These are phyloP conservation scores for Agelaius tricolor DNA, from an alignment of 2,113 vertebrate genomes.

Conservation along the genomic window DNA sequence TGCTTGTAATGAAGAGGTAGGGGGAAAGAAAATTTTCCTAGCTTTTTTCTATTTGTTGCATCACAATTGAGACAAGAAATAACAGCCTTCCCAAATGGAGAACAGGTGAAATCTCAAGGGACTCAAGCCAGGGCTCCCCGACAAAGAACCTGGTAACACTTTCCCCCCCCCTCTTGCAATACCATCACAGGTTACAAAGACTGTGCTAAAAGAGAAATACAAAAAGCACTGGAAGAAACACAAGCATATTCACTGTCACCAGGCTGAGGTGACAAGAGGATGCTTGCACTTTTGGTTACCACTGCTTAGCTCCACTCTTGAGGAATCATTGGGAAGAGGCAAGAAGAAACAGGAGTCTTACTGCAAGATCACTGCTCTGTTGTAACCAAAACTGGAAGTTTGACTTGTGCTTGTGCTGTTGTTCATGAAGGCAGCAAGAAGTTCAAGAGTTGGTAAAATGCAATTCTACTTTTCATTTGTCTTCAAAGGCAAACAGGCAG, in stretches of 20 bases:
- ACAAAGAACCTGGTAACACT: background rate
- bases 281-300: background rate
- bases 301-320: background rate
- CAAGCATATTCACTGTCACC: background rate
- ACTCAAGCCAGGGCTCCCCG: background rate
- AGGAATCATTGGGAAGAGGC: background rate
- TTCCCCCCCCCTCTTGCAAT: background rate
- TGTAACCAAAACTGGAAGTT: background rate
- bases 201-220: background rate
- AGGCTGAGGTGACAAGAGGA: background rate
- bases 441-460: background rate
- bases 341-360: background rate
- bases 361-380: background rate
- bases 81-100: background rate
- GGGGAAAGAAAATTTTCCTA: background rate
- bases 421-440: background rate
- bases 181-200: background rate
- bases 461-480: background rate
- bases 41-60: background rate
- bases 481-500: background rate
- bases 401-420: background rate
- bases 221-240: background rate
- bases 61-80: background rate
- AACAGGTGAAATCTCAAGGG: background rate
- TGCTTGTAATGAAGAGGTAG: background rate